Evolutionary conservation across 2,797 vertebrate species (phyloP).

Genomic region (Pseudomugil gertrudae): DNA sequence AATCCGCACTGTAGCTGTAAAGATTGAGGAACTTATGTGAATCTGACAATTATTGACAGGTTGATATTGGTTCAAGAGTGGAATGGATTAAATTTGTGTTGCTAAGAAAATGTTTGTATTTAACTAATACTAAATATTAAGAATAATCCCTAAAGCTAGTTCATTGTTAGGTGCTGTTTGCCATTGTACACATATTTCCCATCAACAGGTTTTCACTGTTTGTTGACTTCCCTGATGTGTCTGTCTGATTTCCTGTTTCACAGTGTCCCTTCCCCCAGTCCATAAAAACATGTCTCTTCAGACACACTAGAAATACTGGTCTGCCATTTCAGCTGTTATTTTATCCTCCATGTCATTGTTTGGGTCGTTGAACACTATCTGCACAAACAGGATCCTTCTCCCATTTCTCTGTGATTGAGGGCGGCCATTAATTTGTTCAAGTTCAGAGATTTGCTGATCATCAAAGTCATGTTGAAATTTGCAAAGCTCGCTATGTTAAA

Average conservation of each 20-base stretch:
- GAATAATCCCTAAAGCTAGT: background rate
- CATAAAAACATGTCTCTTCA: slow-evolving; percentile 26
- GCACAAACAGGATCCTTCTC: slow-evolving; percentile 25
- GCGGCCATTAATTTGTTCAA: slow-evolving; percentile 15
- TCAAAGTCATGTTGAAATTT: background rate
- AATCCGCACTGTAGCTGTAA: slow-evolving; percentile 15
- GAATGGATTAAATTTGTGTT: background rate
- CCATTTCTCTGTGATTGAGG: slow-evolving; percentile 21
- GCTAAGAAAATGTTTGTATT: background rate
- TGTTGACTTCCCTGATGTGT: slow-evolving; percentile 37
- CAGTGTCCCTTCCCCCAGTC: slow-evolving; percentile 43
- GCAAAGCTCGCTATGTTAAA: background rate
- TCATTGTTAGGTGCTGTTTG: background rate
- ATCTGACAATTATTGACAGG: background rate
- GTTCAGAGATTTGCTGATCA: slow-evolving; percentile 7
- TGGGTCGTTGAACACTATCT: slow-evolving; percentile 16
- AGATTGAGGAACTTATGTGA: slow-evolving; percentile 43
- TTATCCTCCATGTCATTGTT: slow-evolving; percentile 56
- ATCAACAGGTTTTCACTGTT: slow-evolving; percentile 13
- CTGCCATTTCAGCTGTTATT: slow-evolving; percentile 49
- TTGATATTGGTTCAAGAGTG: background rate
- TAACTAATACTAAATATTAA: background rate
- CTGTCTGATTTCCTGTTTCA: slow-evolving; percentile 64
- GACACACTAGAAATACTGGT: slow-evolving; percentile 62
- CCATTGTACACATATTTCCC: background rate